phyloP scores from a whole-genome alignment of 2,797 vertebrate species.

The Neostethus bicornis region DNA sequence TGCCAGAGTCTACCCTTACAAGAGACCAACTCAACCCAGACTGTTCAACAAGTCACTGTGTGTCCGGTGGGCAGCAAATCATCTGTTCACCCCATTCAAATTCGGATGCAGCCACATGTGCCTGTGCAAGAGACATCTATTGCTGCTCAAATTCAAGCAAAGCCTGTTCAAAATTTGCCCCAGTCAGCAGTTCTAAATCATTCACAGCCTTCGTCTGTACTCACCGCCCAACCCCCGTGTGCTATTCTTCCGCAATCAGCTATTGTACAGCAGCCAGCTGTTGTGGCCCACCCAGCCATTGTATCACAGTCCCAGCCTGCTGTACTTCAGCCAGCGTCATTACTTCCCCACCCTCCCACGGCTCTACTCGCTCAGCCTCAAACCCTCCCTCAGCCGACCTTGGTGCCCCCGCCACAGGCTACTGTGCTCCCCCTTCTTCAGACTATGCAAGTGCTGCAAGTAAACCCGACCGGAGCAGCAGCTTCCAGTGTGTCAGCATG shows the following conservation, averaged over 20 bases:
- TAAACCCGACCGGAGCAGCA: slow-evolving; percentile 83
- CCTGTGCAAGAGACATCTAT: slow-evolving; percentile 74
- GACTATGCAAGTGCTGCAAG: slow-evolving; percentile 96
- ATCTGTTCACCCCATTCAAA: slow-evolving; percentile 80
- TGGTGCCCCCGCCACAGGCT: slow-evolving; percentile 80
- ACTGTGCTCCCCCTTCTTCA: slow-evolving; percentile 90
- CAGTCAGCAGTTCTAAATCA: slow-evolving; percentile 66
- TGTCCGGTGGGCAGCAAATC: slow-evolving; percentile 79
- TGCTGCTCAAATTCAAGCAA: slow-evolving; percentile 69
- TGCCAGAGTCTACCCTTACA: slow-evolving; percentile 78
- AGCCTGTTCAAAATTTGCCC: slow-evolving; percentile 62
- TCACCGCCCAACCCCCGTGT: slow-evolving; percentile 65
- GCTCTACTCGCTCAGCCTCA: slow-evolving; percentile 78
- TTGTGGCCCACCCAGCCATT: slow-evolving; percentile 65
- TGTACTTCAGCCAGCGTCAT: slow-evolving; percentile 66
- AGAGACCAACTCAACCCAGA: slow-evolving; percentile 64
- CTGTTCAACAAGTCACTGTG: slow-evolving; percentile 75
- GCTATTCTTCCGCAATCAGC: slow-evolving; percentile 73
- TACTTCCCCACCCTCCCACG: slow-evolving; percentile 70
- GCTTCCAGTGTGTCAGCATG: slow-evolving; percentile 79
- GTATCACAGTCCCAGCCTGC: slow-evolving; percentile 71
- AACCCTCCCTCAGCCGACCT: slow-evolving; percentile 58
- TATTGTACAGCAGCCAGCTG: slow-evolving; percentile 66
- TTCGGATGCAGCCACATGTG: slow-evolving; percentile 75
- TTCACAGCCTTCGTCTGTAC: slow-evolving; percentile 53